Percentiles rank a stretch among this genome's conserved stretches.
phyloP scores from a whole-genome alignment of 2,888 invertebrate species.

The Brenthis daphne region DNA sequence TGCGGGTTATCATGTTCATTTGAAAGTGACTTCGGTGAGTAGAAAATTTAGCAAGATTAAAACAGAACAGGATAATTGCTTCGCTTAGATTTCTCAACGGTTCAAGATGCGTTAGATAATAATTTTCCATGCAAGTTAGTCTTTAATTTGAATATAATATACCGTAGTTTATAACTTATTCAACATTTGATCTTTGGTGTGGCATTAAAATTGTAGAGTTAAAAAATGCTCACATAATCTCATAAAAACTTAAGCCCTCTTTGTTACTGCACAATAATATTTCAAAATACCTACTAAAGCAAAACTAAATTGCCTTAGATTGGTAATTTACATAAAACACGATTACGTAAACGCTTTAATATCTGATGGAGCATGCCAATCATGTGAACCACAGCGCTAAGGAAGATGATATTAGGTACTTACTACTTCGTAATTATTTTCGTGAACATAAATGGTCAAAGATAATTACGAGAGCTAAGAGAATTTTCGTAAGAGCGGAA shows the following conservation, averaged over 20 bases:
- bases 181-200: too few species aligned
- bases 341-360: conserved; percentile 19
- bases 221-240: too few species aligned
- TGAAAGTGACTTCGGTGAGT: background rate
- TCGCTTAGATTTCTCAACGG: too few species aligned
- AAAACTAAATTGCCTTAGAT: conserved; percentile 1
- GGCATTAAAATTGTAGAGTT: too few species aligned
- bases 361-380: conserved; percentile 33
- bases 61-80: too few species aligned
- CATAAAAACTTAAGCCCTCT: too few species aligned
- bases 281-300: background rate
- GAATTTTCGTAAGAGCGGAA: conserved; percentile 25
- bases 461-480: conserved; percentile 36
- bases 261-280: background rate
- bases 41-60: background rate
- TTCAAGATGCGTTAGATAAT: too few species aligned
- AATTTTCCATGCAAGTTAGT: too few species aligned
- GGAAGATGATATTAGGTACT: conserved; percentile 33
- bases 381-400: conserved; percentile 34
- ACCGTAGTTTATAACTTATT: too few species aligned
- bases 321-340: conserved; percentile 1
- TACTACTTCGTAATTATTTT: conserved; percentile 35
- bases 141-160: too few species aligned
- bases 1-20: background rate
- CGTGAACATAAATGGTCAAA: conserved; percentile 37